Evolutionary conservation across 2,113 vertebrate species (phyloP).

Genomic region (Eurypyga helias): DNA sequence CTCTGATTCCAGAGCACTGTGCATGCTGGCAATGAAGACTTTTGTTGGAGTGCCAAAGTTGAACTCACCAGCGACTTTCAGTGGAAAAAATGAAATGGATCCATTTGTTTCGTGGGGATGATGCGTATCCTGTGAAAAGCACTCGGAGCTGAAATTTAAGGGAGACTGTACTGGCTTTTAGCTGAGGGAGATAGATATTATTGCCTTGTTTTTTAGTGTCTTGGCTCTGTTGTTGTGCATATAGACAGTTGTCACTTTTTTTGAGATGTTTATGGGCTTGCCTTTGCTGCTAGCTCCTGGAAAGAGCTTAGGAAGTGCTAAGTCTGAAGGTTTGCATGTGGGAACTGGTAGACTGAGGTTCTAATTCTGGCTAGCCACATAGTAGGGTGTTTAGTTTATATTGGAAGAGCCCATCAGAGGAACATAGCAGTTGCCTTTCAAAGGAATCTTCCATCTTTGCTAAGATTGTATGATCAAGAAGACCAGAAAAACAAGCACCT

Average conservation of each 20-base stretch:
- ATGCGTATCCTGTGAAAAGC: neutral
- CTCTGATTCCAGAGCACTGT: neutral
- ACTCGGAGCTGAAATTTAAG: neutral
- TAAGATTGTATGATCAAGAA: neutral
- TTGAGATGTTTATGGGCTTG: neutral
- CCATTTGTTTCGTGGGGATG: neutral
- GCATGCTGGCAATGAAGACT: neutral
- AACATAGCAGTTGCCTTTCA: neutral
- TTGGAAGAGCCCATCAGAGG: neutral
- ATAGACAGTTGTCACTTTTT: neutral
- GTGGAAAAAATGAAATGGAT: constrained; percentile 28
- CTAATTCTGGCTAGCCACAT: neutral
- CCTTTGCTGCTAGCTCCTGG: neutral
- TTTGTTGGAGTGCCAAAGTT: constrained; percentile 1
- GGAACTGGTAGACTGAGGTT: neutral
- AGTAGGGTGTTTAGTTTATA: neutral
- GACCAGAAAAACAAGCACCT: neutral
- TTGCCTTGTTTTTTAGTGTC: neutral
- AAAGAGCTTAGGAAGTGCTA: neutral
- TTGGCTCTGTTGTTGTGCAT: neutral
- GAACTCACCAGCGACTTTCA: neutral
- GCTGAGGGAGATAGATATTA: neutral
- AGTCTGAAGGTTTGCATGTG: neutral
- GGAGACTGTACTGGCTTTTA: neutral
- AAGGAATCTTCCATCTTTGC: neutral